A percentile compares a stretch with the other conserved stretches of the same genome.
Evolutionary conservation across 2,888 invertebrate genomes (phyloP).

Genomic region (Metopia argyrocephala): DNA sequence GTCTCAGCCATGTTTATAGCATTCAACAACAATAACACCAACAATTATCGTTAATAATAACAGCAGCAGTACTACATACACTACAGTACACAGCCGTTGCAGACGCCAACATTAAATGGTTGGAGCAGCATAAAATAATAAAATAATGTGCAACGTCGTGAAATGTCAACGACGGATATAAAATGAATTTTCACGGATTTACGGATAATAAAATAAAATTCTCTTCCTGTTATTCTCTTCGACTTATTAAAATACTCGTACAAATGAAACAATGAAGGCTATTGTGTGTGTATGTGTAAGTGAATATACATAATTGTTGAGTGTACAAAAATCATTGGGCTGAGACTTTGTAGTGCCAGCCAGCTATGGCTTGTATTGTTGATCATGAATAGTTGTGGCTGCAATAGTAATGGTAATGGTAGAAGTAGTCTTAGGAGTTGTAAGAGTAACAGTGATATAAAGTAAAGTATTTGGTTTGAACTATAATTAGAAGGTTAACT

Average conservation of each 20-base stretch:
- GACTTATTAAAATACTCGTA: no score
- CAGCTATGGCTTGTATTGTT: no score
- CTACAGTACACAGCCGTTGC: not conserved
- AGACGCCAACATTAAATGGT: constrained; percentile 41
- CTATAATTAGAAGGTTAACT: constrained; percentile 50
- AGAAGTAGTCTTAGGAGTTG: not conserved
- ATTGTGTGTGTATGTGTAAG: no score
- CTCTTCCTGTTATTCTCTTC: constrained; percentile 55
- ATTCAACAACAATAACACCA: not conserved
- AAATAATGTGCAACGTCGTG: constrained; percentile 65
- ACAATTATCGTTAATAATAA: not conserved
- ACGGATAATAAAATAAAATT: constrained; percentile 70
- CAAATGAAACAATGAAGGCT: no score
- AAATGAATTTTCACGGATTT: constrained; percentile 72
- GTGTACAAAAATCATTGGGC: no score
- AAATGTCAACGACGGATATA: constrained; percentile 71
- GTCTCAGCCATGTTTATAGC: constrained; percentile 5
- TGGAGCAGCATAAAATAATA: constrained; percentile 51
- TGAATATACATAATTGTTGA: no score
- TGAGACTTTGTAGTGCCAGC: no score
- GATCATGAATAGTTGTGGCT: not conserved
- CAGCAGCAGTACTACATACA: not conserved
- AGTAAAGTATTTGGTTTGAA: constrained; percentile 25
- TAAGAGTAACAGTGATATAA: not conserved
- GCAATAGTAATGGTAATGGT: not conserved